Evolutionary conservation across 2,888 invertebrate species (phyloP), one percentile per base, ranked within the genome.

Genomic region (Apotomis betuletana): DNA sequence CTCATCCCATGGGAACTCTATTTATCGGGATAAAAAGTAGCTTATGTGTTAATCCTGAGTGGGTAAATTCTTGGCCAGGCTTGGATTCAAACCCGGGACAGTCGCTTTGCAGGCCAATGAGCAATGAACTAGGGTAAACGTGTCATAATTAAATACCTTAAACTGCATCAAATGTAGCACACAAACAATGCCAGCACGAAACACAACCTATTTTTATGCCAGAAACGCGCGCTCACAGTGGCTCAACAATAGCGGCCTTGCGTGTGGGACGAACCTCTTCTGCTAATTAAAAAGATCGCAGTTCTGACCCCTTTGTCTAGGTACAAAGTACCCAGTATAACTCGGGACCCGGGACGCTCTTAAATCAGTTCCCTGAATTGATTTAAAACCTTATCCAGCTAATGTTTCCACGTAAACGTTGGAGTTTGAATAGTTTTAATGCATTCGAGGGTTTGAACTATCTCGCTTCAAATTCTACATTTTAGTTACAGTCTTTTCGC

Each of bases 271-370:
- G 77, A 78, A 78, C 80, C 85, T 83, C 85, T 84, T 83, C 80
- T 79, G 82, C 87, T 89, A 89, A 89, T 89, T 88, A 89, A 89
- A 89, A 88, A 86, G 81, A 81, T 83, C 76, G 77, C 61, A 62
- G 64, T 69, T 68, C 49, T 73, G 73, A 72, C 67, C 72, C 73
- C 74, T 27, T 51, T 15, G 74, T 74, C 73, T 74, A 74, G 72
- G 63, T 67, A 62, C 74, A 75, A 9, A 3, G 10, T 49, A 10
- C 49, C 74, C 77, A 73, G 54, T 75, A 62, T 38, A 4, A 44
- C 60, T 27, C 60, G 38, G 67, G 27, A 41, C 36, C 55, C 41
- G 27, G 62, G 51, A 51, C 75, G 74, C 75, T 67, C 74, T 73
- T 75, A 77, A 69, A 74, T 77, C 75, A 74, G 75, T 51, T 64